Percentiles rank a stretch among this genome's conserved stretches.
Conservation (phyloP, 2,888 invertebrate genomes). For the Pandemis heparana region DNA sequence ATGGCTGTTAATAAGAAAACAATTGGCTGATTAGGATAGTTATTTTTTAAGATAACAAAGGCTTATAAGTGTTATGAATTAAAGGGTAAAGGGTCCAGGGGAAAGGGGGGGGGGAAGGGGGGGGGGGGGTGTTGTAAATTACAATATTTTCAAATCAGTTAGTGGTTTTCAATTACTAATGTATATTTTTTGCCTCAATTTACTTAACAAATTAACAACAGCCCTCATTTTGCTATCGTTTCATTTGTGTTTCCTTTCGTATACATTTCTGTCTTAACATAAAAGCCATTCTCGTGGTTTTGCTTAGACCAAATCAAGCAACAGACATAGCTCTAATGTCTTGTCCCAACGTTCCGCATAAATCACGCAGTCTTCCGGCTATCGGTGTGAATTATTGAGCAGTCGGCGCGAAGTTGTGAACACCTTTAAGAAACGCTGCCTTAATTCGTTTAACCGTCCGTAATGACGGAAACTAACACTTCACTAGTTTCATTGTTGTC, state of each 20-base stretch:
- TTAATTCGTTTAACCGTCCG: conserved; percentile 30
- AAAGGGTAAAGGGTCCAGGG: no score
- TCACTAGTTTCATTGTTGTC: not conserved
- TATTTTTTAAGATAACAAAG: no score
- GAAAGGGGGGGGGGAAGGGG: no score
- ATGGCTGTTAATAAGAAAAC: no score
- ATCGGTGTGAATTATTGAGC: conserved; percentile 49
- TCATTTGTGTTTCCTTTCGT: not conserved
- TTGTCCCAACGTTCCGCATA: conserved; percentile 49
- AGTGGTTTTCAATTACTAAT: no score
- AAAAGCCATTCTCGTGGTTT: not conserved
- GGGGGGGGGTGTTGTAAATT: no score
- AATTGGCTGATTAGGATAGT: no score
- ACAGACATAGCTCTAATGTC: conserved; percentile 13
- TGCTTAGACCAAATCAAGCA: not conserved
- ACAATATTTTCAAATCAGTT: no score
- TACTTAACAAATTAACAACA: no score
- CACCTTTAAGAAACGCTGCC: conserved; percentile 33
- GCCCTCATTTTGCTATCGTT: no score
- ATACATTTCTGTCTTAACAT: not conserved
- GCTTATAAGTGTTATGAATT: no score
- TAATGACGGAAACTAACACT: conserved; percentile 32
- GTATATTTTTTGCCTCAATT: no score
- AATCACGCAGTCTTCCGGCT: conserved; percentile 56
- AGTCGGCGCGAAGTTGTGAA: conserved; percentile 49